Conservation (phyloP, 2,888 invertebrate genomes). For the Parnassius apollo region DNA sequence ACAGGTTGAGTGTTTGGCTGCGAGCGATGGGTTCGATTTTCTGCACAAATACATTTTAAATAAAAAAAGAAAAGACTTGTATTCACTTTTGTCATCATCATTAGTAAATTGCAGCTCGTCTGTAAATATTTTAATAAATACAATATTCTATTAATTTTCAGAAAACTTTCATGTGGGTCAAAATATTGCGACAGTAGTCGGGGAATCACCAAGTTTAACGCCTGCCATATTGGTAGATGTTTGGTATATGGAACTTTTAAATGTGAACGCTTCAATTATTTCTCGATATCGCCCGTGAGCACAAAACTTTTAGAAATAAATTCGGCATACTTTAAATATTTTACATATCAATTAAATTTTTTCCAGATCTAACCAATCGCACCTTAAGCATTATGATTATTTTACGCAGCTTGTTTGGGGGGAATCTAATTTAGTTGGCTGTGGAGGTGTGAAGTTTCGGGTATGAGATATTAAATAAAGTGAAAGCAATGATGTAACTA, state of each 20-base stretch:
- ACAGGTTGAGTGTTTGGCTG: too few species aligned
- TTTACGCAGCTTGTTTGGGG: conserved; percentile 72
- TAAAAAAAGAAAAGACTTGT: too few species aligned
- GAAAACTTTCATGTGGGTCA: conserved; percentile 55
- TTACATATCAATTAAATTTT: not conserved
- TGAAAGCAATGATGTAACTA: too few species aligned
- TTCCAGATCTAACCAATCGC: conserved; percentile 47
- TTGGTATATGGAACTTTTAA: conserved; percentile 70
- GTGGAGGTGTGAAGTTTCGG: conserved; percentile 65
- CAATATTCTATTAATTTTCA: conserved; percentile 31
- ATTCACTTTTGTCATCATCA: too few species aligned
- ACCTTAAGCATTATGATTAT: conserved; percentile 57
- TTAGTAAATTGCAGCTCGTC: too few species aligned
- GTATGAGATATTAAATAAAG: conserved; percentile 34
- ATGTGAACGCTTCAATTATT: conserved; percentile 53
- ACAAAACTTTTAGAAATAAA: not conserved
- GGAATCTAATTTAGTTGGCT: conserved; percentile 58
- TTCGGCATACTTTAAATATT: not conserved
- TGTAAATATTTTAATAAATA: too few species aligned
- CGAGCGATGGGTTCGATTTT: too few species aligned
- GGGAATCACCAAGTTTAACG: conserved; percentile 62
- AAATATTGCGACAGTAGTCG: conserved; percentile 66
- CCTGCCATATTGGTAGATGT: conserved; percentile 60
- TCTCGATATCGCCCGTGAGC: conserved; percentile 55
- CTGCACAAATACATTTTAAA: too few species aligned